These are phyloP conservation scores for Hyppa rectilinea DNA, from an alignment of 2,888 invertebrate species.

Conservation along the genomic window DNA sequence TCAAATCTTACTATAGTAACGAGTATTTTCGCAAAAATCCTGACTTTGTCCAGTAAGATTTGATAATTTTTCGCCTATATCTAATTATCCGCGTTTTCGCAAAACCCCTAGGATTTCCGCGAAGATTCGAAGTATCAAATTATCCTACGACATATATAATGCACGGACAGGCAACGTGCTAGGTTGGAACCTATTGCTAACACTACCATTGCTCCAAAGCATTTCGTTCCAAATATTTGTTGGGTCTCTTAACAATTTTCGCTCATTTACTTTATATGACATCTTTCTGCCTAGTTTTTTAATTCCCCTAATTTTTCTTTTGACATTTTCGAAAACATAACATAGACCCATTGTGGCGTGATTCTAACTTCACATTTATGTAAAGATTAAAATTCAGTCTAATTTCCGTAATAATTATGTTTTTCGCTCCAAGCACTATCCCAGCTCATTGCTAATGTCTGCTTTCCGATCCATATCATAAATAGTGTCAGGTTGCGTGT, in stretches of 20 bases:
- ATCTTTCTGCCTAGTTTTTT: neutral
- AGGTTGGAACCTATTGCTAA: too few species aligned
- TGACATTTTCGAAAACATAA: neutral
- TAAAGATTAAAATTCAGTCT: neutral
- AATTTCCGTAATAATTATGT: neutral
- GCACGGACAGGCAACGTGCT: too few species aligned
- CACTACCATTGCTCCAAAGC: too few species aligned
- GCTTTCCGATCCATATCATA: constrained; percentile 46
- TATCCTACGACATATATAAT: too few species aligned
- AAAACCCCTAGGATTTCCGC: too few species aligned
- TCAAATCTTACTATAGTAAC: too few species aligned
- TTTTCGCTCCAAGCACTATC: constrained; percentile 22
- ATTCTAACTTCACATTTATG: neutral
- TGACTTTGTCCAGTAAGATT: too few species aligned
- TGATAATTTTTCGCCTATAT: too few species aligned
- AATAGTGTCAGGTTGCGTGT: constrained; percentile 48
- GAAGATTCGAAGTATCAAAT: too few species aligned
- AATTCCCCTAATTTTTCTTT: neutral
- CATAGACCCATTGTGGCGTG: neutral
- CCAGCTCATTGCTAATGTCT: constrained; percentile 15
- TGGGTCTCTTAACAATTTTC: neutral
- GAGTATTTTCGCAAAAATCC: too few species aligned
- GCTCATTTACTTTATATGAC: neutral
- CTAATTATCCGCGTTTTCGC: too few species aligned
- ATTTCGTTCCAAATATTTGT: neutral